Evolutionary conservation across 2,888 invertebrate species (phyloP).

Genomic region (Lithosia quadra): DNA sequence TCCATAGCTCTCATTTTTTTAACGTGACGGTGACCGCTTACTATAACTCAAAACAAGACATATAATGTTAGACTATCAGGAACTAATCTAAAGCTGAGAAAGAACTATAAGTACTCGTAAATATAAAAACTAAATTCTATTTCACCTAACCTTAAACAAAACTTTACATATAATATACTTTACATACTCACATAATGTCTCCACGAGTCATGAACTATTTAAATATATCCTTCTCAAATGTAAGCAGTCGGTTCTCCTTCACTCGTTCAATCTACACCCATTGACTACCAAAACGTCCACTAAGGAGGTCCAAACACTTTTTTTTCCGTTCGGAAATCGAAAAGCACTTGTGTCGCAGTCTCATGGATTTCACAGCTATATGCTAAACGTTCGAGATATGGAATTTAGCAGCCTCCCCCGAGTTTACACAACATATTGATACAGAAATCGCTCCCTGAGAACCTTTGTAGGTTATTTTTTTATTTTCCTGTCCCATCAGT

Average conservation of each 20-base stretch:
- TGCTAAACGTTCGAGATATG: slow-evolving; percentile 80
- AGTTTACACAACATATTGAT: slow-evolving; percentile 76
- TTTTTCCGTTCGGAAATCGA: slow-evolving; percentile 50
- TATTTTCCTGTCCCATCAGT: slow-evolving; percentile 66
- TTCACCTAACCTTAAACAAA: neutral
- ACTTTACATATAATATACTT: neutral
- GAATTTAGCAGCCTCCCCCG: slow-evolving; percentile 82
- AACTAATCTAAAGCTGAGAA: neutral
- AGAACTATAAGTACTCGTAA: neutral
- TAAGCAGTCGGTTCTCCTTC: slow-evolving; percentile 22
- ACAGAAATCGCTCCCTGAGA: slow-evolving; percentile 71
- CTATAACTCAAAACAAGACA: neutral
- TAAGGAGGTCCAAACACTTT: slow-evolving; percentile 56
- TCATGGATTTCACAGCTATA: slow-evolving; percentile 59
- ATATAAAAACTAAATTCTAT: neutral
- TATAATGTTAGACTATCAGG: neutral
- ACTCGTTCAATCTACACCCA: slow-evolving; percentile 34
- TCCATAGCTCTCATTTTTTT: neutral
- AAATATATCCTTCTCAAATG: slow-evolving; percentile 6
- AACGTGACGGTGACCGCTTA: neutral
- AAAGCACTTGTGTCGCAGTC: slow-evolving; percentile 60
- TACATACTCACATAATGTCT: neutral
- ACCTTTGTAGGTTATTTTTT: slow-evolving; percentile 64
- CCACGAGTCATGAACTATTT: neutral
- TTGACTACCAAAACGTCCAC: slow-evolving; percentile 41